Conservation (phyloP, 2,888 invertebrate species). For the Tromatobia lineatoria region DNA sequence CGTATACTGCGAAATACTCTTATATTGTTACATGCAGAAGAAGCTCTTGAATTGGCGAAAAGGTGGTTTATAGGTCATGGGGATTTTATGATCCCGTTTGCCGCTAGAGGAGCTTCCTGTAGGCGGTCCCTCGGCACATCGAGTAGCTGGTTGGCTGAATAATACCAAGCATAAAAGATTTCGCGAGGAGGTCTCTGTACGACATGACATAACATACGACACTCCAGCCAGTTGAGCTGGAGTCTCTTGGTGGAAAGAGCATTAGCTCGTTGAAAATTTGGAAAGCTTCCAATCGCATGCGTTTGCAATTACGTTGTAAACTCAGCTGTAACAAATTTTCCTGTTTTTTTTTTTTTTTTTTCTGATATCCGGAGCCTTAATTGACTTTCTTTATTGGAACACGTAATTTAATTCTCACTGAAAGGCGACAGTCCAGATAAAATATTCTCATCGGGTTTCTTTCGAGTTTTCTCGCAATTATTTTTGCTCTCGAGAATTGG, state of each 20-base stretch:
- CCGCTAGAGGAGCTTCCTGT: conserved; percentile 22
- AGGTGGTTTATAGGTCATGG: conserved; percentile 45
- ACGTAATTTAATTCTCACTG: conserved; percentile 18
- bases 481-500: conserved; percentile 25
- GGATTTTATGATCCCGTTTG: conserved; percentile 39
- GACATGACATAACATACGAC: conserved; percentile 13
- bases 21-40: not conserved
- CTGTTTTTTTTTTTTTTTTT: conserved; percentile 15
- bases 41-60: conserved; percentile 17
- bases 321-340: conserved; percentile 45
- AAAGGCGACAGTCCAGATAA: not conserved
- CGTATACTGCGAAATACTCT: not conserved
- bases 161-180: conserved; percentile 21
- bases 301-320: conserved; percentile 59
- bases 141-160: conserved; percentile 5
- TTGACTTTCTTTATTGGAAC: not conserved
- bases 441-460: conserved; percentile 17
- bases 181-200: not conserved
- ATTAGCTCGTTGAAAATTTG: conserved; percentile 61
- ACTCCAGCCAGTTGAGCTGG: conserved; percentile 21
- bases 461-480: conserved; percentile 8
- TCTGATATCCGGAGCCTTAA: not conserved
- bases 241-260: conserved; percentile 1
- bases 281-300: conserved; percentile 63
- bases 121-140: not conserved